Conservation (phyloP, 2,888 invertebrate genomes). For the Tipula confusa region DNA sequence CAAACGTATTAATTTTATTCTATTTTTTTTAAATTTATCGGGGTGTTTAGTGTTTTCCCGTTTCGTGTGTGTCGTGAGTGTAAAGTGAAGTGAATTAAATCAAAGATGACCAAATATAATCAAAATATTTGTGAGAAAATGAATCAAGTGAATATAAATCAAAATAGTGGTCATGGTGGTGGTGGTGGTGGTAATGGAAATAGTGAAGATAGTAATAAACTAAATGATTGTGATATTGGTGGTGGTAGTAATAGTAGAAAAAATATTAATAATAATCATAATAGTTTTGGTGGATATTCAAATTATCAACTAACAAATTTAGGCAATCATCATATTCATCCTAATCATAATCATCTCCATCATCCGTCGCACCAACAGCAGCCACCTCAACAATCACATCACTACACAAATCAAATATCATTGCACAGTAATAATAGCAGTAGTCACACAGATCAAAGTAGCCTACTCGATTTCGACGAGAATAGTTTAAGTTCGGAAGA, state of each 20-base stretch:
- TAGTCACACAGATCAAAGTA: constrained; percentile 31
- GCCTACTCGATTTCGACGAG: constrained; percentile 49
- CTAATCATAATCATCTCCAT: background rate
- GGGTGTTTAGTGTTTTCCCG: background rate
- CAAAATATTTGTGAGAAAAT: constrained; percentile 29
- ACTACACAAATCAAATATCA: background rate
- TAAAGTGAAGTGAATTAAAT: background rate
- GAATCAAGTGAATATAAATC: background rate
- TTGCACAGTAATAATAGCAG: background rate
- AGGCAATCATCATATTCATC: background rate
- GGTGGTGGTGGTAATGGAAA: background rate
- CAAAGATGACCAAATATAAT: constrained; percentile 31
- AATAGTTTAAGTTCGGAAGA: constrained; percentile 48
- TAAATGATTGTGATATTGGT: background rate
- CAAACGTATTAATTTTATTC: background rate
- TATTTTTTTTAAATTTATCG: background rate
- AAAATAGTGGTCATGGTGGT: background rate
- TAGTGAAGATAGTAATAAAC: background rate
- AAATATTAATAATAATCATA: background rate
- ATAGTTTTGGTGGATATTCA: constrained; percentile 3
- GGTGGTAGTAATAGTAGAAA: constrained; percentile 6
- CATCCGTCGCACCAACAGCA: background rate
- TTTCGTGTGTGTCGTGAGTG: background rate
- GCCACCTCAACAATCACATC: background rate
- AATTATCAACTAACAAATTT: constrained; percentile 26